Evolutionary conservation across 92 coral and sea anemone genomes (phyloP), one percentile per base, ranked within the genome.

Genomic region (Hydrozoanthus gracilis): DNA sequence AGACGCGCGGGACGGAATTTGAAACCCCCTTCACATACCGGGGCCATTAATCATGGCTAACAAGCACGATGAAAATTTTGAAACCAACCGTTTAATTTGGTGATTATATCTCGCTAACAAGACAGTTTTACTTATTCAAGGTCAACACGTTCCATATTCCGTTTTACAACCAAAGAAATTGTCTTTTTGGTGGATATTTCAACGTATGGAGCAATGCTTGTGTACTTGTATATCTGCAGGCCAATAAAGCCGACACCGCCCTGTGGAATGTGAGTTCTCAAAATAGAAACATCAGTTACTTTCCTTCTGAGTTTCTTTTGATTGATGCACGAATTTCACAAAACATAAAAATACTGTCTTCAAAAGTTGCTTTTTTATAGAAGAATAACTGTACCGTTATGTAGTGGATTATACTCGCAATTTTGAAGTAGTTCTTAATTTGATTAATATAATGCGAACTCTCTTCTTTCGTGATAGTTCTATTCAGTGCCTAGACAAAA

Each of bases 31-130:
- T 61, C 74, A 12, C 85, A 80, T 80, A 65, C 85, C 85, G 85
- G 85, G 85, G 74, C 74, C 85, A 80, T 80, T 80, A 80, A 80
- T 80, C 85, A 80, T 66, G 61, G 73, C 62, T 80, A 80, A 80
- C 85, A 80, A 80, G 85, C 85, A 80, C 74, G 85, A 80, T 80
- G 85, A 80, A 80, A 66, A 73, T 80, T 79, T 65, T 47, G 85
- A 80, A 80, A 80, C 85, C 85, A 65, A 80, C 85, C 85, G 73
- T 80, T 80, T 80, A 80, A 65, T 80, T 65, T 80, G 62, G 74
- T 70, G 85, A 80, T 80, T 64, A 80, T 80, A 80, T 80, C 85
- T 80, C 69, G 85, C 62, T 80, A 80, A 80, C 47, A 80, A 80
- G 85, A 70, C 85, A 80, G 74, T 9, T 80, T 80, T 66, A 54